Evolutionary conservation across 2,888 invertebrate species (phyloP).

Genomic region (Diarsia rubi): DNA sequence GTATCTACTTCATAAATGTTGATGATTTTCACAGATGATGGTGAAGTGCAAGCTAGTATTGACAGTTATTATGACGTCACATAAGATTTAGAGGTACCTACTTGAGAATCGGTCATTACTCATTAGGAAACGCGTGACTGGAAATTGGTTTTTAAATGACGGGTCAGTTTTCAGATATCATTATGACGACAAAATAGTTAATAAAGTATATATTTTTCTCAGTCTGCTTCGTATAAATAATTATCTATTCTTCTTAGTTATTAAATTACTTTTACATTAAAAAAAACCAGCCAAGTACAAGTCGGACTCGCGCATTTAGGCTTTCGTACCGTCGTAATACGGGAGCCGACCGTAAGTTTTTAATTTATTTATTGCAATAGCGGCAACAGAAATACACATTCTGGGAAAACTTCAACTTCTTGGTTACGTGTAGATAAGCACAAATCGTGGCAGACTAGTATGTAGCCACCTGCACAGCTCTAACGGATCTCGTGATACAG

Average conservation of each 20-base stretch:
- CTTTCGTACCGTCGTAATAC: too few species aligned
- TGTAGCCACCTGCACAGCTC: too few species aligned
- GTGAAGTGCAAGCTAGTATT: background rate
- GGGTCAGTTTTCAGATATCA: background rate
- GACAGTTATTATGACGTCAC: slow-evolving; percentile 6
- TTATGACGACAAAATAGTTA: background rate
- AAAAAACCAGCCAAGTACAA: too few species aligned
- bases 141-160: slow-evolving; percentile 2
- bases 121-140: slow-evolving; percentile 1
- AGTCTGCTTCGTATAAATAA: background rate
- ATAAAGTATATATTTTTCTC: background rate
- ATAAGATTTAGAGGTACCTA: background rate
- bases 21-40: slow-evolving; percentile 13
- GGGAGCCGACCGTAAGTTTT: too few species aligned
- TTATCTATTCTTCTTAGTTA: background rate
- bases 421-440: too few species aligned
- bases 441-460: too few species aligned
- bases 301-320: too few species aligned
- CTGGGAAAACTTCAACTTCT: too few species aligned
- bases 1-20: too few species aligned
- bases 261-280: background rate
- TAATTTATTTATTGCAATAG: too few species aligned
- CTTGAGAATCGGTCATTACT: slow-evolving; percentile 22
- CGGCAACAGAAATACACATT: too few species aligned
- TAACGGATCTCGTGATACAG: too few species aligned